Evolutionary conservation across 2,797 vertebrate genomes (phyloP), one percentile per base, ranked within the genome.

Genomic region (Mareca strepera): DNA sequence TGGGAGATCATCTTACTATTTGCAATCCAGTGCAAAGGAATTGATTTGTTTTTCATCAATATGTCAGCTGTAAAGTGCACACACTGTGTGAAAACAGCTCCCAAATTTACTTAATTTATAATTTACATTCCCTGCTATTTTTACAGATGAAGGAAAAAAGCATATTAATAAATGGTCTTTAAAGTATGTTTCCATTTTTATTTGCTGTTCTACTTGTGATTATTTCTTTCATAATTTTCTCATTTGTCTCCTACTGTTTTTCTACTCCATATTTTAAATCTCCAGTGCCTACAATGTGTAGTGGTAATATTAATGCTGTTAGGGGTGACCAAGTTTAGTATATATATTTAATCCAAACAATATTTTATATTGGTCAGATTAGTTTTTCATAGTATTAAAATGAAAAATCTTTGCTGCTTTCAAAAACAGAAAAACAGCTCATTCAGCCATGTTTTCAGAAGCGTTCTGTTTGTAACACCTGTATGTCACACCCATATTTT

Each of bases 391-490:
- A 43, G 4, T 53, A 5, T 55, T 5, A 3, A 86, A 77, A 63
- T 29, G 6, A 53, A 79, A 73, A 76, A 55, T 3, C 4, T 17
- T 7, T 5, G 0, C 6, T 48, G 31, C 56, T 72, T 66, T 73
- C 6, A 33, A 63, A 92, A 74, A 73, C 28, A 82, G 29, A 67
- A 66, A 72, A 67, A 6, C 4, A 43, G 2, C 21, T 48, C 1
- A 35, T 52, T 50, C 60, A 70, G 53, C 50, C 1, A 21, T 1
- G 3, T 68, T 80, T 86, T 44, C 17, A 75, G 20, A 52, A 63
- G 16, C 55, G 15, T 59, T 4, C 1, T 59, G 2, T 12, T 4
- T 7, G 1, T 72, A 69, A 25, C 6, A 35, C 3, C 6, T 58
- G 22, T 48, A 41, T 37, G 8, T 70, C 15, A 66, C 17, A 50